phyloP scores from a whole-genome alignment of 2,797 vertebrate species.

The Apogon talboti region DNA sequence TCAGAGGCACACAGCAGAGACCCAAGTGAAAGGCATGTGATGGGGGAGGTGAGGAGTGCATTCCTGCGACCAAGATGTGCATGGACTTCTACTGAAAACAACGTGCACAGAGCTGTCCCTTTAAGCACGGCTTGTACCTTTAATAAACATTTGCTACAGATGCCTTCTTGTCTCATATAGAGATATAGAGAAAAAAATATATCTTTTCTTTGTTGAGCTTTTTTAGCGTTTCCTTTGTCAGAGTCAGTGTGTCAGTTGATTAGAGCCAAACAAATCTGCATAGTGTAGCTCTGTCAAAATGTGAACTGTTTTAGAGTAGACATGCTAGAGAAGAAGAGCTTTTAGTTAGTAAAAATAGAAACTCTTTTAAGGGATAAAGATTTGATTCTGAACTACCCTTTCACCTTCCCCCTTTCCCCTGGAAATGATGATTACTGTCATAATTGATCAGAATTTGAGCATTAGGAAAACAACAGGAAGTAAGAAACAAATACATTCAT shows the following conservation, averaged over 20 bases:
- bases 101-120: constrained; percentile 62
- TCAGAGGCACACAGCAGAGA: constrained; percentile 1
- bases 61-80: constrained; percentile 21
- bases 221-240: constrained; percentile 46
- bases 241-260: constrained; percentile 24
- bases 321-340: constrained; percentile 43
- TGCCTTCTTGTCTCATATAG: constrained; percentile 70
- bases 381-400: constrained; percentile 27
- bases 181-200: constrained; percentile 35
- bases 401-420: constrained; percentile 6
- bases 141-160: constrained; percentile 75
- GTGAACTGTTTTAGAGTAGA: constrained; percentile 48
- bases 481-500: constrained; percentile 4
- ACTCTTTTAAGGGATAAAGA: constrained; percentile 21
- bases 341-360: constrained; percentile 63
- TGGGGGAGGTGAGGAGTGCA: neutral
- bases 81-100: constrained; percentile 33
- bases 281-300: constrained; percentile 50
- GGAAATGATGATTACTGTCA: constrained; percentile 38
- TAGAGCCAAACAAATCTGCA: constrained; percentile 40
- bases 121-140: constrained; percentile 82
- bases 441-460: constrained; percentile 37
- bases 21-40: constrained; percentile 8
- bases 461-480: constrained; percentile 22
- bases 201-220: constrained; percentile 56